A percentile compares a stretch with the other conserved stretches of the same genome.
phyloP scores from a whole-genome alignment of 2,113 vertebrate genomes.

The Indri indri region DNA sequence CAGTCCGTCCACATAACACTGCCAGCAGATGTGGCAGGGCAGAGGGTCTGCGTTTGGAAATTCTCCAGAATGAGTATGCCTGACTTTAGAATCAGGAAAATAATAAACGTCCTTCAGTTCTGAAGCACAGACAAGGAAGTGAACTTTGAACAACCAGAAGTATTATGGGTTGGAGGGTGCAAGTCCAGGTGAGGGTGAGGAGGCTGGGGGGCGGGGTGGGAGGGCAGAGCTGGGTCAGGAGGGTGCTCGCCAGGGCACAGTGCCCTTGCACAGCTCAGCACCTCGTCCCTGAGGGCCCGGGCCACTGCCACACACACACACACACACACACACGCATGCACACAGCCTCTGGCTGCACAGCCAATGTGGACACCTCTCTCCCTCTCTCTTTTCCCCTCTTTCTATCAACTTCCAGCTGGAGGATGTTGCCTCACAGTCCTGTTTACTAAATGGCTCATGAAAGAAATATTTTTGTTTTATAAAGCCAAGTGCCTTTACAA shows the following conservation, averaged over 20 bases:
- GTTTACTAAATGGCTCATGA: neutral
- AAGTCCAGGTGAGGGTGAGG: too few species aligned
- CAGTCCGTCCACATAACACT: rapidly evolving
- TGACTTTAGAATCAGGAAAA: neutral
- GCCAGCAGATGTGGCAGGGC: rapidly evolving
- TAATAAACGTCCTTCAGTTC: neutral
- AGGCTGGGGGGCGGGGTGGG: too few species aligned
- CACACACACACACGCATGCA: too few species aligned
- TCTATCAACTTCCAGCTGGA: too few species aligned
- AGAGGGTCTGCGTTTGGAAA: neutral
- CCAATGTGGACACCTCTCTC: neutral
- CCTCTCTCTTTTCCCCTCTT: too few species aligned
- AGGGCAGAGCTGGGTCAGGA: neutral
- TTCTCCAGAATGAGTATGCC: neutral
- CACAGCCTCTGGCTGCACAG: too few species aligned
- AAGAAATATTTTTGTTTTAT: neutral
- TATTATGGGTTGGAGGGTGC: too few species aligned
- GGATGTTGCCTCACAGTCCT: neutral
- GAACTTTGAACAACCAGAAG: neutral
- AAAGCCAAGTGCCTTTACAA: neutral
- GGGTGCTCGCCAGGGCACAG: neutral
- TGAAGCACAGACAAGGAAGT: neutral
- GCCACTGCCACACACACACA: too few species aligned
- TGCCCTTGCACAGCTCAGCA: too few species aligned
- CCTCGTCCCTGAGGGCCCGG: too few species aligned